Conservation (phyloP, 1,140 invertebrate species). For the Ctenoplectra terminalis region DNA sequence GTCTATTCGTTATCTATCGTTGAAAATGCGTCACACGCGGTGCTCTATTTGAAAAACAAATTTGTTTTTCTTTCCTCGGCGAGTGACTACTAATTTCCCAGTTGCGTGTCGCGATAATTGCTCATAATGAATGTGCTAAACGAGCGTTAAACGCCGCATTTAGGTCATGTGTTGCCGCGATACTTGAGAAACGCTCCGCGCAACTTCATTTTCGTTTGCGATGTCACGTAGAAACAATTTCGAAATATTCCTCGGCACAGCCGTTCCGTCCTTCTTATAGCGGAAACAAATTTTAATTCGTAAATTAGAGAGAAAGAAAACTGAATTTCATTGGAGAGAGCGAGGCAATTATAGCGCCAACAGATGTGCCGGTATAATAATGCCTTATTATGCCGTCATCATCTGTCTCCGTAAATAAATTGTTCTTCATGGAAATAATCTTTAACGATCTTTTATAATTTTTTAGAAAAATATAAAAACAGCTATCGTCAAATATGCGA, state of each 20-base stretch:
- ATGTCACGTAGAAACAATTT: neutral
- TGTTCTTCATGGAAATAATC: neutral
- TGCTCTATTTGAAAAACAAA: too few relatives aligned
- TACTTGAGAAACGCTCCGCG: conserved; percentile 1
- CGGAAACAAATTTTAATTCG: neutral
- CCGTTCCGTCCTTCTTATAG: too few relatives aligned
- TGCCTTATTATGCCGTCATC: neutral
- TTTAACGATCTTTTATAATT: too few relatives aligned
- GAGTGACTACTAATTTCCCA: neutral
- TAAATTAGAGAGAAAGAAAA: neutral
- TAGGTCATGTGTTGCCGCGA: conserved; percentile 32
- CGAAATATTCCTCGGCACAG: neutral
- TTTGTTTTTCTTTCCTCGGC: too few relatives aligned
- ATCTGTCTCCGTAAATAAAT: neutral
- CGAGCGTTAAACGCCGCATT: conserved; percentile 33
- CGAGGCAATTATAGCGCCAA: conserved; percentile 3
- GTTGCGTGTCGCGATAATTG: conserved; percentile 35
- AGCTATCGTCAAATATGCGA: too few relatives aligned
- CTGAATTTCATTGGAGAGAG: neutral
- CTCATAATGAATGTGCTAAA: conserved; percentile 28
- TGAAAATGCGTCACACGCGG: too few relatives aligned
- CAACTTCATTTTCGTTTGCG: conserved; percentile 38
- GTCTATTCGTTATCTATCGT: too few relatives aligned
- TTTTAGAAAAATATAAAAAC: too few relatives aligned
- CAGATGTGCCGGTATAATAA: neutral